Evolutionary conservation across 2,888 invertebrate genomes (phyloP), one percentile per base, ranked within the genome.

Genomic region (Busseola fusca): DNA sequence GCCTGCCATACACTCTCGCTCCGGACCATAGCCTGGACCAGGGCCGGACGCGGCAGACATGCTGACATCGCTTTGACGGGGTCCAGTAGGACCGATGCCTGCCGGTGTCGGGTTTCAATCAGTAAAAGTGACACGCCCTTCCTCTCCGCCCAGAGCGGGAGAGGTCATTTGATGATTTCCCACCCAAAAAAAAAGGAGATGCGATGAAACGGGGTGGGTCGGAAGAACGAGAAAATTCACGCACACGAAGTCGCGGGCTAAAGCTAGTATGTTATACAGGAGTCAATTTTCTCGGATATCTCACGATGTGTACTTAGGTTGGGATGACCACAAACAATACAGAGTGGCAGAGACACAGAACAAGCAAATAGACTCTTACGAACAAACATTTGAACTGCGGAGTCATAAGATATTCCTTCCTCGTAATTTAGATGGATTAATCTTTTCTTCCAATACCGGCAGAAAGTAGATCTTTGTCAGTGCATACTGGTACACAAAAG

Each of bases 291-390:
- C 54, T 68, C 48, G 40, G 58, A 56, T 69, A 50, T 74, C n/a
- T 66, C 14, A 3, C 42, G 42, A 10, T 78, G 80, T 75, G 56
- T 71, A 42, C 54, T 70, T 75, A 70, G 65, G 78, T 42, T 69
- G n/a, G 62, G 42, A 75, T 65, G 75, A 68, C 75, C 65, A 68
- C 75, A 80, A 80, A 80, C 80, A 74, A 63, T 40, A 67, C 1
- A 65, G 57, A 64, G 30, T 34, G 30, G 40, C 25, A 63, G 30
- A 16, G 62, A 65, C 58, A 62, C 59, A 45, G 54, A 63, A 78
- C 45, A 52, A 57, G 30, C 58, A 67, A 74, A 80, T 45, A 67
- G 4, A 57, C 40, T 45, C 50, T 25, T 56, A 69, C 6, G 60
- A 58, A 68, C 50, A 74, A 70, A 74, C 25, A 67, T 70, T 74